Base-by-base conservation (phyloP, 2,888 invertebrate genomes). In the Nysson spinosus region DNA sequence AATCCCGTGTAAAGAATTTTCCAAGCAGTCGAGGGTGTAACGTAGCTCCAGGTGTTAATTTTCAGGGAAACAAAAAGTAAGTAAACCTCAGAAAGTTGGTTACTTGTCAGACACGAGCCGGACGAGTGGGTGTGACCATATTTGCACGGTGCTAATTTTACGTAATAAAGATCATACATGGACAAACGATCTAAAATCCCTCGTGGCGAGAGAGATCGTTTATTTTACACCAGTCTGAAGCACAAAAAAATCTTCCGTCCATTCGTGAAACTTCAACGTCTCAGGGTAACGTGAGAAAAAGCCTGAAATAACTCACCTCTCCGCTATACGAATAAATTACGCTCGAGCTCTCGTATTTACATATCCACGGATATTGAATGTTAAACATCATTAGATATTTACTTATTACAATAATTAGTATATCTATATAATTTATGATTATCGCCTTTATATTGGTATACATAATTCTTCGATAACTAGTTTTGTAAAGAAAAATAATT, bases 91-190 rank as follows among this genome's bases (percentile, higher is more conserved):
- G 32, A 50, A 22, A 50, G 34, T 12, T 12, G 34, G 62, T 37
- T 34, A 37, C 19, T 17, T 43, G 16, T 20, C 40, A 5, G 73
- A 56, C 73, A 57, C 72, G 63, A 74, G 73, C 50, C 56, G 60
- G 44, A 30, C 65, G 65, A 75, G 71, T 74, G 62, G 75, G 68
- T 39, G 71, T 32, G 57, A 7, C 49, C 58, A 22, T 68, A 52
- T 74, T 74, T 74, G 60, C 67, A 52, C 70, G 64, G 55, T 42
- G 70, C 61, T 74, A 74, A 74, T 74, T 74, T 66, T 60, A 19
- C 57, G 54, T 69, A 72, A 74, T 75, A 66, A 75, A 75, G 72
- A 75, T 72, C 57, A 72, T 64, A 47, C 65, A 40, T 47, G 56
- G 34, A 50, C 60, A 43, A 63, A 62, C 72, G 56, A 57, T 47